Percentiles rank a stretch among this genome's conserved stretches.
Conservation (phyloP, 2,113 vertebrate species). For the Hipposideros armiger region DNA sequence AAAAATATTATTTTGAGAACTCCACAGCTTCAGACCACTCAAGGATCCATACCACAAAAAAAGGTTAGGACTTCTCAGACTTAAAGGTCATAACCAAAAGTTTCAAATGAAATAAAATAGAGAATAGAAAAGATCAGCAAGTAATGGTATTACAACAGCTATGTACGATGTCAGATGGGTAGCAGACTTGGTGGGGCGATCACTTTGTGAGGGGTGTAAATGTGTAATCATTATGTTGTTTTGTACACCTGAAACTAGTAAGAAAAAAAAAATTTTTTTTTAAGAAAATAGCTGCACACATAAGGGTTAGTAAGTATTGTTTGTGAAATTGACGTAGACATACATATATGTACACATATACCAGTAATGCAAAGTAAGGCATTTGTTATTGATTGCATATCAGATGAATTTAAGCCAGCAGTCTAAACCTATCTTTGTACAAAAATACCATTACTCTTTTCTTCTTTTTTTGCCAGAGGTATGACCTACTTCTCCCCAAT, state of each 20-base stretch:
- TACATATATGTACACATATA: not conserved
- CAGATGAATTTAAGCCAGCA: constrained; percentile 13
- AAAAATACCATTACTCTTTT: not conserved
- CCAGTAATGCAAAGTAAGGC: not conserved
- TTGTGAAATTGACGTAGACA: not conserved
- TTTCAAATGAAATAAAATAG: not conserved
- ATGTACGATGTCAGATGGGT: too few relatives aligned
- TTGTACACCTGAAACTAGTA: too few relatives aligned
- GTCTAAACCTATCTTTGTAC: not conserved
- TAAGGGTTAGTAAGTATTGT: not conserved
- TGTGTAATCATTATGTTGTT: too few relatives aligned
- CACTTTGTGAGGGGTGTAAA: too few relatives aligned
- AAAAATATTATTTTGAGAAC: constrained; percentile 29
- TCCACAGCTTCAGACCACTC: not conserved
- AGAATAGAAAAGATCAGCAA: not conserved
- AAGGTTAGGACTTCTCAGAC: not conserved
- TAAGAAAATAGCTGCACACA: not conserved
- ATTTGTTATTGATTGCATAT: not conserved
- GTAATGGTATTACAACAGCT: too few relatives aligned
- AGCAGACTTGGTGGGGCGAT: too few relatives aligned
- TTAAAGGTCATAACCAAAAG: not conserved
- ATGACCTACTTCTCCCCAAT: not conserved
- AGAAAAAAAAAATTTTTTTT: too few relatives aligned
- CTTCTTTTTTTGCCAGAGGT: not conserved
- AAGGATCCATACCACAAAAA: not conserved